Evolutionary conservation across 2,113 vertebrate species (phyloP).

Genomic region (Sceloporus undulatus): DNA sequence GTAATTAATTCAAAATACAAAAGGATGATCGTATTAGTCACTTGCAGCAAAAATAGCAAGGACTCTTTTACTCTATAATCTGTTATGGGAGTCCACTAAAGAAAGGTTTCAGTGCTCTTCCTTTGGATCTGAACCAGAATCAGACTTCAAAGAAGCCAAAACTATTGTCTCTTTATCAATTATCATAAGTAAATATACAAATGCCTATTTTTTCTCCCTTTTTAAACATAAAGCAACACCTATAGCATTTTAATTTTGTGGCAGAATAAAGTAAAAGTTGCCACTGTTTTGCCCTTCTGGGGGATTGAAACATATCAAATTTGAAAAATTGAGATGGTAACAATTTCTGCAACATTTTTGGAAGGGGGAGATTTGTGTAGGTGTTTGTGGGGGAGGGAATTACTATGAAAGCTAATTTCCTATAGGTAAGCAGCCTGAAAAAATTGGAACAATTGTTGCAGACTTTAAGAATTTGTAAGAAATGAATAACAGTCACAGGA

Average conservation of each 20-base stretch:
- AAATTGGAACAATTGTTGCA: background rate
- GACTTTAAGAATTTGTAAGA: too few species aligned
- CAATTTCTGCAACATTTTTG: background rate
- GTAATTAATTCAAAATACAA: conserved; percentile 17
- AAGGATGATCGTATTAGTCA: conserved; percentile 14
- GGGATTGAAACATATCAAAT: background rate
- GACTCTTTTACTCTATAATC: background rate
- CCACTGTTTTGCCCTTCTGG: background rate
- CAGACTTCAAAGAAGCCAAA: background rate
- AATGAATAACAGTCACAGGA: too few species aligned
- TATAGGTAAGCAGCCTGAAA: background rate
- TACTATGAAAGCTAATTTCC: background rate
- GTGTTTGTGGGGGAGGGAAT: background rate
- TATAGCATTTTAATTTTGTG: background rate
- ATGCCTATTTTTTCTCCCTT: background rate
- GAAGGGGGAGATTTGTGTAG: background rate
- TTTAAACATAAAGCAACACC: background rate
- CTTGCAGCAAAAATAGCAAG: background rate
- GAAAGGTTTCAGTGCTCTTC: background rate
- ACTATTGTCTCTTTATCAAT: too few species aligned
- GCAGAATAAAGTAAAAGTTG: background rate
- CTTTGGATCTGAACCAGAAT: background rate
- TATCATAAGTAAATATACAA: background rate
- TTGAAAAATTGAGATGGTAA: background rate
- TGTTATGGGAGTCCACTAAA: background rate